Evolutionary conservation across 2,113 vertebrate genomes (phyloP).

Genomic region (Etia nguti): DNA sequence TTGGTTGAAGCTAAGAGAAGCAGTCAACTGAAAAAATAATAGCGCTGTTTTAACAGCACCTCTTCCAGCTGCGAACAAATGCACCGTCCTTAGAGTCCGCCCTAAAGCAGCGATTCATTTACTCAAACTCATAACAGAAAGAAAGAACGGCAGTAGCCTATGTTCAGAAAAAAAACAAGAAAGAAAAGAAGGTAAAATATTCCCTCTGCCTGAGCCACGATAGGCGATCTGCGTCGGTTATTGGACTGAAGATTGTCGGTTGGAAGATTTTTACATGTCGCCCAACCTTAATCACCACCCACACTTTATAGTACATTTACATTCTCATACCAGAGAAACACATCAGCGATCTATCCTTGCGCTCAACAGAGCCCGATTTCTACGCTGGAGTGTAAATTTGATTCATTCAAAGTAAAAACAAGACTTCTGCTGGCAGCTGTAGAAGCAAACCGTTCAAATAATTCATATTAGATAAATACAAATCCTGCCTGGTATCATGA

Average conservation of each 20-base stretch:
- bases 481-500: fast-evolving
- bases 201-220: no score
- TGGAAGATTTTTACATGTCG: not conserved
- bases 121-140: not conserved
- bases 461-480: not conserved
- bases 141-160: not conserved
- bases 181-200: not conserved
- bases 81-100: fast-evolving
- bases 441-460: not conserved
- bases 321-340: not conserved
- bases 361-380: not conserved
- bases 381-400: not conserved
- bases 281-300: not conserved
- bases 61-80: fast-evolving
- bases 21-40: not conserved
- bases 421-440: not conserved
- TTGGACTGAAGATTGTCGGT: not conserved
- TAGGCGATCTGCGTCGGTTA: no score
- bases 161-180: not conserved
- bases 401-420: not conserved
- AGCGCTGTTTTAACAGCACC: not conserved
- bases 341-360: not conserved
- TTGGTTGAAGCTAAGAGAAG: not conserved
- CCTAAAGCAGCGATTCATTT: not conserved
- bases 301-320: not conserved